Base-by-base conservation (phyloP, 1,140 invertebrate species). In the Sesamia nonagrioides region DNA sequence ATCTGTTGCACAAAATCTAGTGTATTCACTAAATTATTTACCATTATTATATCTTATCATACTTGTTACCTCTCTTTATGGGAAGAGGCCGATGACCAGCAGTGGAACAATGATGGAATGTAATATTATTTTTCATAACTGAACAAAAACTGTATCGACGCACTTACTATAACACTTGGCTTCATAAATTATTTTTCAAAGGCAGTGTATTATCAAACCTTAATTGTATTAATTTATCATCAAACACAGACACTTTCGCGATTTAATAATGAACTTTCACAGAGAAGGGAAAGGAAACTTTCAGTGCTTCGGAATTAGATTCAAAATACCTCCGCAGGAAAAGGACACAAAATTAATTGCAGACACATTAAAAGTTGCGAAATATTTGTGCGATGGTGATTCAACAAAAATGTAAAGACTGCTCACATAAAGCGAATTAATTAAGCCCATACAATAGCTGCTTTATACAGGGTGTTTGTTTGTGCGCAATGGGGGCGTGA, bases 401-500 rank as follows among this genome's bases (percentile, higher is more conserved):
- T 87, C 84, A 81, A 61, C 78, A 78, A 83, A 86, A 82, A 82
- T 52, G 77, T 78, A 82, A 86, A 85, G 81, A 83, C 82, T 90
- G 85, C 84, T 83, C 83, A 84, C 84, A 89, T 90, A 89, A 91
- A 92, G 89, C 87, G 91, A 92, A 92, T 92, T 92, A 90, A 92
- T 92, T 91, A 91, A 89, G 86, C 87, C 83, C 82, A 86, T 85
- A 89, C 87, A 90, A 89, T 86, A 69, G 79, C 66, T 74, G 82
- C 80, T 84, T 84, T 86, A 86, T 88, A 89, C 85, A 82, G 85
- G 83, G 81, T 83, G 83, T 85, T 80, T 85, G 84, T 86, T 86
- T 83, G 84, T 40, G 61, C 21, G 74, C 35, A 42, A 77, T 45
- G 45, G 74, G 61, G 74, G 60, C 27, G 60, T 54, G 50, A 68